Conservation (phyloP, 2,797 vertebrate genomes). For the Echiichthys vipera region DNA sequence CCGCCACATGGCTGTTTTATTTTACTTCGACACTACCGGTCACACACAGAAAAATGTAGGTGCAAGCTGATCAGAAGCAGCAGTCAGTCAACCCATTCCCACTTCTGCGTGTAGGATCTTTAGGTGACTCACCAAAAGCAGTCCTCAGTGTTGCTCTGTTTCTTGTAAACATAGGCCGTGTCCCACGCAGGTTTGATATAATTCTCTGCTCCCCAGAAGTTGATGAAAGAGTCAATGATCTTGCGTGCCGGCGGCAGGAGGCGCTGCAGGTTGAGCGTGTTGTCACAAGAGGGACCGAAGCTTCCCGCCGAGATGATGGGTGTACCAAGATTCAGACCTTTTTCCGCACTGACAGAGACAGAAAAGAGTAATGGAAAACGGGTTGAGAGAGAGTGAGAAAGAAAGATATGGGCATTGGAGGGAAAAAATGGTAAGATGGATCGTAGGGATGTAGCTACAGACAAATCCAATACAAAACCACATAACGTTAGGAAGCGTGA, state of each 20-base stretch:
- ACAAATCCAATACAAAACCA: neutral
- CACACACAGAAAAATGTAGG: too few relatives aligned
- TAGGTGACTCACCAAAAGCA: constrained; percentile 90
- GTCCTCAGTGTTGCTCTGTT: constrained; percentile 81
- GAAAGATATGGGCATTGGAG: neutral
- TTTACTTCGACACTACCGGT: too few relatives aligned
- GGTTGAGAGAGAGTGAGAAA: neutral
- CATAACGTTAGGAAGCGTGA: neutral
- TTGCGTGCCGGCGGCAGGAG: constrained; percentile 93
- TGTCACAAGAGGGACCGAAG: constrained; percentile 92
- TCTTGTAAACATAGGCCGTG: constrained; percentile 90
- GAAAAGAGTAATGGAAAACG: neutral
- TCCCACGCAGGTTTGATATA: constrained; percentile 82
- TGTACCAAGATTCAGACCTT: constrained; percentile 77
- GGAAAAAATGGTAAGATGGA: neutral
- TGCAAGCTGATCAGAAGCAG: too few relatives aligned
- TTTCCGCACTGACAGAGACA: constrained; percentile 76
- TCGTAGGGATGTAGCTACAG: neutral
- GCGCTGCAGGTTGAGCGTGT: constrained; percentile 88
- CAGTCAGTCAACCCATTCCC: too few relatives aligned
- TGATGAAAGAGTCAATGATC: constrained; percentile 86
- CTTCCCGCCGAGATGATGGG: constrained; percentile 95
- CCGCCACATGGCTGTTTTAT: too few relatives aligned
- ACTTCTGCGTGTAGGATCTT: too few relatives aligned
- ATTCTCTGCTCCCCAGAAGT: constrained; percentile 86